phyloP scores from a whole-genome alignment of 2,888 invertebrate genomes.

The Mallateleia sp. region DNA sequence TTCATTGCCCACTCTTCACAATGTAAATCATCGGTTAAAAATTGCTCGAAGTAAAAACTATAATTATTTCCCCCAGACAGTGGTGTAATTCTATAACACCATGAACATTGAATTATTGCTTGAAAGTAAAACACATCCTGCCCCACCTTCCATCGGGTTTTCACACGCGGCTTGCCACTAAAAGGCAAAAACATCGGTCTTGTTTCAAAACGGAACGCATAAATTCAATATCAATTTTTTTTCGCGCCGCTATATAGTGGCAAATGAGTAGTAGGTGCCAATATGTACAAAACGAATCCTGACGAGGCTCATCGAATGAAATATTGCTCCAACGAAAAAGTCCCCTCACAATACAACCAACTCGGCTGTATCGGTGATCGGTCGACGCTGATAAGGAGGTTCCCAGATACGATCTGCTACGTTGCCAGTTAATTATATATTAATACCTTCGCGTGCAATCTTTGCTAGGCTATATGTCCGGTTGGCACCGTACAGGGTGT shows the following conservation, averaged over 20 bases:
- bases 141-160: slow-evolving; percentile 26
- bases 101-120: slow-evolving; percentile 56
- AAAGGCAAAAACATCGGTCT: slow-evolving; percentile 32
- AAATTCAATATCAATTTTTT: slow-evolving; percentile 47
- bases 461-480: slow-evolving; percentile 72
- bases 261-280: slow-evolving; percentile 53
- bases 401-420: slow-evolving; percentile 87
- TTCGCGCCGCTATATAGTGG: slow-evolving; percentile 15
- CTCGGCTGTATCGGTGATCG: slow-evolving; percentile 82
- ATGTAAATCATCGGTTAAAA: slow-evolving; percentile 54
- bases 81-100: slow-evolving; percentile 52
- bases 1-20: neutral
- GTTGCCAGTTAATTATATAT: slow-evolving; percentile 88
- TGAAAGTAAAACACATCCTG: slow-evolving; percentile 62
- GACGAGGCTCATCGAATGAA: slow-evolving; percentile 78
- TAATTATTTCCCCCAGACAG: slow-evolving; percentile 56
- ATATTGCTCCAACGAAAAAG: slow-evolving; percentile 81
- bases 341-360: slow-evolving; percentile 82
- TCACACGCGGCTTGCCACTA: slow-evolving; percentile 48
- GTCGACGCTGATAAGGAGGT: slow-evolving; percentile 85
- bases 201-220: slow-evolving; percentile 31
- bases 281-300: slow-evolving; percentile 53
- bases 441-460: slow-evolving; percentile 88
- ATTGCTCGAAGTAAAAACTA: slow-evolving; percentile 39
- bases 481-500: slow-evolving; percentile 62